These are phyloP conservation scores for Diacarnus erythraeanus DNA, from an alignment of 37 sponge, comb jelly and placozoan genomes.

Conservation along the genomic window DNA sequence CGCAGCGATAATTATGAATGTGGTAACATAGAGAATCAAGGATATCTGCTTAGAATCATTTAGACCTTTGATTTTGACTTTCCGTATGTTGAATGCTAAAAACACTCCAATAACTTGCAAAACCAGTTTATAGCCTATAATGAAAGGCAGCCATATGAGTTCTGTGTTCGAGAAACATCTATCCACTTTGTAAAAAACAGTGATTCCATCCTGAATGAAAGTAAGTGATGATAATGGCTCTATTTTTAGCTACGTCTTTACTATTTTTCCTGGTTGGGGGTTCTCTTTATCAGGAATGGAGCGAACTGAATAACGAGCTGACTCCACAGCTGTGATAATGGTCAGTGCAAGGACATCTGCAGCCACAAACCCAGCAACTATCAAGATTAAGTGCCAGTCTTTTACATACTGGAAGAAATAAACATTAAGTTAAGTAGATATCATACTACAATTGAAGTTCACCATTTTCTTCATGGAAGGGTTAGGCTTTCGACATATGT, in stretches of 20 bases:
- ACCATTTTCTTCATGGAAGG: slow-evolving; percentile 28
- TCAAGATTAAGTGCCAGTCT: slow-evolving; percentile 30
- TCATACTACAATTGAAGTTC: neutral
- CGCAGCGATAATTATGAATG: slow-evolving; percentile 16
- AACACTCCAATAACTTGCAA: slow-evolving; percentile 43
- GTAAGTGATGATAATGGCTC: neutral
- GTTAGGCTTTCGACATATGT: slow-evolving; percentile 38
- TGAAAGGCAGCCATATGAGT: slow-evolving; percentile 8
- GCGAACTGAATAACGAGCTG: neutral
- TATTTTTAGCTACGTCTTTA: neutral
- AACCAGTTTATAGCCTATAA: slow-evolving; percentile 42
- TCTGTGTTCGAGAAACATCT: slow-evolving; percentile 17
- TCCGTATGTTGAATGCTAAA: slow-evolving; percentile 54
- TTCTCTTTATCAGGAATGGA: slow-evolving; percentile 21
- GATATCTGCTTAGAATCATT: slow-evolving; percentile 55
- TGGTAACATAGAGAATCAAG: slow-evolving; percentile 49
- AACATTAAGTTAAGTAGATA: neutral
- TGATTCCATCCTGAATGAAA: slow-evolving; percentile 25
- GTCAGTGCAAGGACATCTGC: slow-evolving; percentile 7
- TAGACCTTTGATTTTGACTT: slow-evolving; percentile 56
- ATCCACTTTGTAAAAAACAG: neutral
- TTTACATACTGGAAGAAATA: slow-evolving; percentile 11
- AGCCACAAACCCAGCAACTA: neutral
- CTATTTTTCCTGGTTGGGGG: neutral
- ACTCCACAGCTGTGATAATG: neutral